Percentiles rank a stretch among this genome's conserved stretches.
Conservation (phyloP, 1,140 invertebrate species). For the Solenopsis invicta region DNA sequence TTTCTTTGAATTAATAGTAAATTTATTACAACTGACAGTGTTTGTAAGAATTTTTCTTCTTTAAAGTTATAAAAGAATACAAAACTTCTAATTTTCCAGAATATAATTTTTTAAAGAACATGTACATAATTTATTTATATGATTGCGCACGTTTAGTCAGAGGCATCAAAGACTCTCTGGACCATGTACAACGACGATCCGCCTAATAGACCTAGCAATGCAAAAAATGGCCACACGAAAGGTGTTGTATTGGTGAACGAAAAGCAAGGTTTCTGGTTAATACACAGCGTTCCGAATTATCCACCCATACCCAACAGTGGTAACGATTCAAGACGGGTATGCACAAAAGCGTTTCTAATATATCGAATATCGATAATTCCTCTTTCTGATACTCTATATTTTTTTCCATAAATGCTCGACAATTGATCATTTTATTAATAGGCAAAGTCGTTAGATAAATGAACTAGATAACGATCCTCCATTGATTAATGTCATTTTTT, state of each 20-base stretch:
- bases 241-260: constrained; percentile 93
- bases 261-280: constrained; percentile 93
- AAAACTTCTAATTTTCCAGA: not conserved
- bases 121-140: constrained; percentile 10
- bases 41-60: not conserved
- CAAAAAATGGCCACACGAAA: constrained; percentile 93
- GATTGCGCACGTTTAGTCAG: constrained; percentile 71
- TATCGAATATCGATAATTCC: not conserved
- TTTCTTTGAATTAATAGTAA: not conserved
- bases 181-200: constrained; percentile 95
- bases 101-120: not conserved
- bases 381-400: not conserved
- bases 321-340: constrained; percentile 33
- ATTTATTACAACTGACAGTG: not conserved
- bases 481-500: not conserved
- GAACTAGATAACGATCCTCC: not conserved
- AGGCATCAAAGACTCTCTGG: constrained; percentile 86
- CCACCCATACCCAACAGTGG: constrained; percentile 88
- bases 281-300: constrained; percentile 96
- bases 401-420: not conserved
- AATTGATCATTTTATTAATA: constrained; percentile 9
- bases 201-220: constrained; percentile 88
- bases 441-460: not conserved
- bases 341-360: not conserved
- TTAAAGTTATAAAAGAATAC: not conserved